Conservation (phyloP, 2,113 vertebrate genomes). For the Larimichthys crocea region DNA sequence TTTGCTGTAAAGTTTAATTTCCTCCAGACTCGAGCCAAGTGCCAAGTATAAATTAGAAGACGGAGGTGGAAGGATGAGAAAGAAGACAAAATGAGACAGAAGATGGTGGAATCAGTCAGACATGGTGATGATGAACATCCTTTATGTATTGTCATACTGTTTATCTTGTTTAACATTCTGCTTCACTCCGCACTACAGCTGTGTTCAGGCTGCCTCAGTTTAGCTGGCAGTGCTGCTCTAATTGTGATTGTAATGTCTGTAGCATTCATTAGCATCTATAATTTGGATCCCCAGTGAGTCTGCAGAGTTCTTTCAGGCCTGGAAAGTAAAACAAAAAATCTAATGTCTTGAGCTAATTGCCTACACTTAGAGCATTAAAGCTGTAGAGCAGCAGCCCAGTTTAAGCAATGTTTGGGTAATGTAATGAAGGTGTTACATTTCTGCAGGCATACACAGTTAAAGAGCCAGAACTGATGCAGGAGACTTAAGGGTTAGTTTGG, state of each 20-base stretch:
- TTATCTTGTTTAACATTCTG: slow-evolving; percentile 7
- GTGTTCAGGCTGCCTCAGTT: background rate
- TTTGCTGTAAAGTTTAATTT: background rate
- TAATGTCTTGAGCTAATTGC: background rate
- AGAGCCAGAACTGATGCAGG: background rate
- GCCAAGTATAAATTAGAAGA: background rate
- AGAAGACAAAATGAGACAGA: background rate
- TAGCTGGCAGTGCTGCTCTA: slow-evolving; percentile 2
- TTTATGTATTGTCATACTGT: background rate
- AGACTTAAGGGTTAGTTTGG: background rate
- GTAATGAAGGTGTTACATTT: slow-evolving; percentile 9
- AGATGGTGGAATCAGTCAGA: background rate
- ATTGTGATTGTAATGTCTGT: slow-evolving; percentile 15
- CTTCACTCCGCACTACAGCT: background rate
- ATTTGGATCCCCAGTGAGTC: slow-evolving; percentile 11
- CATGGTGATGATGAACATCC: background rate
- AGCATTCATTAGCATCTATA: slow-evolving; percentile 26
- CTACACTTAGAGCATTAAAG: background rate
- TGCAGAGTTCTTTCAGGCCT: background rate
- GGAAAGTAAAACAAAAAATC: background rate
- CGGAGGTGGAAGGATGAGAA: background rate
- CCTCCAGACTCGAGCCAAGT: background rate
- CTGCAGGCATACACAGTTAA: background rate
- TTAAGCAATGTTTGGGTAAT: background rate
- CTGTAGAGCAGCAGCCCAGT: background rate